A percentile compares a stretch with the other conserved stretches of the same genome.
These are phyloP conservation scores for Sphenodon punctatus DNA, from an alignment of 2,797 vertebrate species.

Conservation along the genomic window DNA sequence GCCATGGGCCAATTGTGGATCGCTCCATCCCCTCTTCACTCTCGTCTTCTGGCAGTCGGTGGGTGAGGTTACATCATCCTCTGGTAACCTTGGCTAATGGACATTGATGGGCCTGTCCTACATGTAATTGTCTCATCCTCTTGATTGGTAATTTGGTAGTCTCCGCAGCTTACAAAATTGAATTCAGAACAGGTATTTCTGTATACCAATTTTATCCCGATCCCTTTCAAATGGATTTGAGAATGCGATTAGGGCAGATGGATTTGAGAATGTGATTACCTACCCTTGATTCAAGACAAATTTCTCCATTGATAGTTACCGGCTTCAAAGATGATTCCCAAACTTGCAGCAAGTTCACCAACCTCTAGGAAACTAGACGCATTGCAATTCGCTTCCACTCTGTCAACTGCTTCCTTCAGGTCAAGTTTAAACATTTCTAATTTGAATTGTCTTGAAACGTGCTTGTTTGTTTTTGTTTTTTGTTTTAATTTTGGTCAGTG, in stretches of 20 bases:
- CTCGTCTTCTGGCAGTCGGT: no score
- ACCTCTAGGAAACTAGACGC: neutral
- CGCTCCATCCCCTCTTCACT: no score
- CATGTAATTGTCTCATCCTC: no score
- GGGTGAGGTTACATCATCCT: no score
- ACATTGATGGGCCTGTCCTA: no score
- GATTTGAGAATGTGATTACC: no score
- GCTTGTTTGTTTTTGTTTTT: neutral
- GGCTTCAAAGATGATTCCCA: neutral
- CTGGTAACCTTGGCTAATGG: no score
- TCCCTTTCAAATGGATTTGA: constrained; percentile 52
- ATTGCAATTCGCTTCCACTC: constrained; percentile 34
- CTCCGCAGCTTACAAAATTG: no score
- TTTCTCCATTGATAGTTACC: neutral
- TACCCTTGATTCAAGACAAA: constrained; percentile 1
- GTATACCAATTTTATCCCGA: neutral
- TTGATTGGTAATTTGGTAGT: no score
- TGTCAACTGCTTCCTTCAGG: constrained; percentile 49
- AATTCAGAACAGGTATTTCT: neutral
- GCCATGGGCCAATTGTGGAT: no score
- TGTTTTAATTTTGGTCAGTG: constrained; percentile 22
- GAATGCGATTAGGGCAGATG: constrained; percentile 2
- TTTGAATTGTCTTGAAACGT: constrained; percentile 52
- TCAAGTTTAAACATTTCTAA: constrained; percentile 45
- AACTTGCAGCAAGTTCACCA: neutral